Evolutionary conservation across 2,888 invertebrate genomes (phyloP).

Genomic region (Lithophane ornitopus): DNA sequence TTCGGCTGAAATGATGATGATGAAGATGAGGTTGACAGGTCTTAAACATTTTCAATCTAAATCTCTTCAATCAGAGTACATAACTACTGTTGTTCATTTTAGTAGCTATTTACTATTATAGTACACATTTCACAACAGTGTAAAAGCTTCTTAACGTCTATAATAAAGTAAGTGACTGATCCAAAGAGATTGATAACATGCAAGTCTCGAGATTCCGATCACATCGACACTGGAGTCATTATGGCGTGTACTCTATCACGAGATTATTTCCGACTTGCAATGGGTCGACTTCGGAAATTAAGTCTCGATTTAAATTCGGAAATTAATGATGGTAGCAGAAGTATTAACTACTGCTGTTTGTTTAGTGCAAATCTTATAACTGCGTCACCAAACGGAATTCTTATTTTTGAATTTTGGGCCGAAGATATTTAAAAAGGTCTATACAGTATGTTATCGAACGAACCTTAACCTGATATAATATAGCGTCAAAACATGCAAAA

Average conservation of each 20-base stretch:
- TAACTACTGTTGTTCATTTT: too few relatives aligned
- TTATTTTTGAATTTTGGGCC: too few relatives aligned
- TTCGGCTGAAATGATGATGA: too few relatives aligned
- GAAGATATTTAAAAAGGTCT: too few relatives aligned
- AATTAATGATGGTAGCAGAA: background rate
- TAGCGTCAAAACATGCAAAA: too few relatives aligned
- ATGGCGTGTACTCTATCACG: conserved; percentile 19
- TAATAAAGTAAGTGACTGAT: conserved; percentile 34
- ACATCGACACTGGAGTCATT: conserved; percentile 31
- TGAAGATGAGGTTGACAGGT: too few relatives aligned
- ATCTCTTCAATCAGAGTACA: too few relatives aligned
- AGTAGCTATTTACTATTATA: too few relatives aligned
- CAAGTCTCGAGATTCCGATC: conserved; percentile 31
- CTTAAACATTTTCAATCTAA: too few relatives aligned
- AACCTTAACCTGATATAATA: too few relatives aligned
- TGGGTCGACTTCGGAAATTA: background rate
- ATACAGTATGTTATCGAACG: too few relatives aligned
- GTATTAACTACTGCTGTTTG: background rate
- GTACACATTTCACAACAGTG: conserved; percentile 2
- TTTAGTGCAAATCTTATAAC: background rate
- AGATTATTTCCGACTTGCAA: conserved; percentile 16
- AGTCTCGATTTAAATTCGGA: conserved; percentile 20
- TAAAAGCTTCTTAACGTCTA: conserved; percentile 25
- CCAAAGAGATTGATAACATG: conserved; percentile 46
- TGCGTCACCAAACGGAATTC: too few relatives aligned